phyloP scores from a whole-genome alignment of 2,888 invertebrate species.

The Helobdella robusta region DNA sequence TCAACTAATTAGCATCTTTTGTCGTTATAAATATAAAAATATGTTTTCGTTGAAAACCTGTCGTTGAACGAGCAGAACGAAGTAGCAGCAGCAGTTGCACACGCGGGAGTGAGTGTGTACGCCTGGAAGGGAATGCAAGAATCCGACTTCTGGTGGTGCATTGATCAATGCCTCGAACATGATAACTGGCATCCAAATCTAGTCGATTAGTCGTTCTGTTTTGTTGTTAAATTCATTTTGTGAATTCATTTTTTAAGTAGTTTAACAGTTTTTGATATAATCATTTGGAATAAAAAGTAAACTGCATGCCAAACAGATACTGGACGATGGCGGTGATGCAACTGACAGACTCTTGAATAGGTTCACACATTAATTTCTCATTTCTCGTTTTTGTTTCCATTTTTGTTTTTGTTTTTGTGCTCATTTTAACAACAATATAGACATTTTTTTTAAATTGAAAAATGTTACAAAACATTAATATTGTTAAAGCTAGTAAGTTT shows the following conservation, averaged over 20 bases:
- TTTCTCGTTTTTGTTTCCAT: too few relatives aligned
- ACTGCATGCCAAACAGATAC: constrained; percentile 63
- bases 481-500: too few relatives aligned
- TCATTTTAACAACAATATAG: too few relatives aligned
- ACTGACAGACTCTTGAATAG: constrained; percentile 88
- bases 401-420: too few relatives aligned
- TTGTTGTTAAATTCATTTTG: neutral
- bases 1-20: too few relatives aligned
- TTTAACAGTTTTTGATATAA: neutral
- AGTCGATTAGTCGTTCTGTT: constrained; percentile 40
- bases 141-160: constrained; percentile 97
- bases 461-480: too few relatives aligned
- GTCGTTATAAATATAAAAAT: too few relatives aligned
- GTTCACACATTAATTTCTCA: too few relatives aligned
- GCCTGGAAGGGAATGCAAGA: constrained; percentile 99
- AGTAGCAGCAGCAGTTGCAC: constrained; percentile 94
- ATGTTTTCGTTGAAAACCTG: too few relatives aligned
- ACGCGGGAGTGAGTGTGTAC: constrained; percentile 82
- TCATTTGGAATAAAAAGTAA: neutral
- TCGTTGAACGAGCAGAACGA: constrained; percentile 86
- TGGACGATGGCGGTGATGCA: constrained; percentile 97
- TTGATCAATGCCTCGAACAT: constrained; percentile 90
- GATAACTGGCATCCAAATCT: constrained; percentile 94
- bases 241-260: neutral
- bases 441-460: too few relatives aligned